These are phyloP conservation scores for Cyphomyrmex costatus DNA, from an alignment of 1,140 invertebrate species.

Conservation along the genomic window DNA sequence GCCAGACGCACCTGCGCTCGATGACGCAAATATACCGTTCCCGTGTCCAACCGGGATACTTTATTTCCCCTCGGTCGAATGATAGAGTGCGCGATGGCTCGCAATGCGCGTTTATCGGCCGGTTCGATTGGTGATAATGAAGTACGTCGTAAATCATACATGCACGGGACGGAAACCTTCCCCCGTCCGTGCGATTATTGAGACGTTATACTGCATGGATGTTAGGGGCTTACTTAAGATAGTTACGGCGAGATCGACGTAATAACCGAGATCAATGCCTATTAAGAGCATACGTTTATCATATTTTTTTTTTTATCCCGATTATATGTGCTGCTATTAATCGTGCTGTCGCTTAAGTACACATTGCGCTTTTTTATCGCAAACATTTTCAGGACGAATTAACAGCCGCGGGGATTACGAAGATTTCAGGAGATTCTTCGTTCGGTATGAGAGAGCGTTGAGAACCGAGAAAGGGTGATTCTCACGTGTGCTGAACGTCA, in stretches of 20 bases:
- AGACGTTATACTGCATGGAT: slow-evolving; percentile 35
- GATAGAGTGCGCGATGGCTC: slow-evolving; percentile 33
- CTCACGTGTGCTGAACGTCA: slow-evolving; percentile 46
- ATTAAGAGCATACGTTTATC: slow-evolving; percentile 14
- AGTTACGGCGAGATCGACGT: slow-evolving; percentile 37
- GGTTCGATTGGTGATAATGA: slow-evolving; percentile 64
- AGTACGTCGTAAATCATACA: slow-evolving; percentile 56
- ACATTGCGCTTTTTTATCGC: not conserved
- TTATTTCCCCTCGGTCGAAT: slow-evolving; percentile 22
- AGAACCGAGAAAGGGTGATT: slow-evolving; percentile 58
- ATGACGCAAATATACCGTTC: slow-evolving; percentile 49
- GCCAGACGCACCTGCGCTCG: slow-evolving; percentile 46
- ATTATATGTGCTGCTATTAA: slow-evolving; percentile 3
- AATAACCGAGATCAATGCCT: slow-evolving; percentile 34
- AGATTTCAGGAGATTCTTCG: not conserved
- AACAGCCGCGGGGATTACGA: not conserved
- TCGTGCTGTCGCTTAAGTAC: slow-evolving; percentile 14
- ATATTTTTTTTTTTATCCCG: not conserved
- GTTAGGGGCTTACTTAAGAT: slow-evolving; percentile 32
- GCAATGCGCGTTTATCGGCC: slow-evolving; percentile 61
- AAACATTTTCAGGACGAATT: slow-evolving; percentile 5
- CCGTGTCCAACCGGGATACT: not conserved
- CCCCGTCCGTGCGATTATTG: slow-evolving; percentile 51
- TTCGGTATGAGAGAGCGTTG: not conserved
- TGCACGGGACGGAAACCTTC: slow-evolving; percentile 28